Evolutionary conservation across 2,797 vertebrate genomes (phyloP).

Genomic region (Triplophysa yarkandensis): DNA sequence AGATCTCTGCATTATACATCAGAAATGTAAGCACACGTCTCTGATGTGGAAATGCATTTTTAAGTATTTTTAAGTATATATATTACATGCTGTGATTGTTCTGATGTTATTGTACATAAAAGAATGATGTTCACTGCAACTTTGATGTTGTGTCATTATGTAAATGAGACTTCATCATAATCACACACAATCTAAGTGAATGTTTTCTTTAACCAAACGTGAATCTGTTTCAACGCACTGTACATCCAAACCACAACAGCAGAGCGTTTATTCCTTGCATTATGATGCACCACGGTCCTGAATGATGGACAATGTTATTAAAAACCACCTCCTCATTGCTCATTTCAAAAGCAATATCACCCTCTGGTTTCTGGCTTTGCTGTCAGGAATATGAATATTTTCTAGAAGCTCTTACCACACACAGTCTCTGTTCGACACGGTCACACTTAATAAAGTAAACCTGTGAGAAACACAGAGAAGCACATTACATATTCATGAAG

Average conservation of each 20-base stretch:
- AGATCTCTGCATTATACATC: conserved; percentile 25
- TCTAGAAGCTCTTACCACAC: not conserved
- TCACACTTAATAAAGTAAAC: not conserved
- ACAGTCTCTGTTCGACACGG: not conserved
- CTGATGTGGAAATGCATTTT: not conserved
- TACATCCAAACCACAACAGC: no score
- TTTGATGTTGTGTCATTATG: not conserved
- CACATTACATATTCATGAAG: not conserved
- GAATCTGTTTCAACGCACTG: not conserved
- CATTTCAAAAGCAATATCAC: not conserved
- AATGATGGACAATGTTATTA: not conserved
- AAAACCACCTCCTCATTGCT: no score
- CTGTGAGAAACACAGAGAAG: not conserved
- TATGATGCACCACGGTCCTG: not conserved
- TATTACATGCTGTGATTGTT: not conserved
- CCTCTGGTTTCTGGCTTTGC: not conserved
- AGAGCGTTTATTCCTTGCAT: not conserved
- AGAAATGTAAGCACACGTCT: not conserved
- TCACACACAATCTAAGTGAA: not conserved
- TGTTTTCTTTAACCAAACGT: not conserved
- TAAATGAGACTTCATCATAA: not conserved
- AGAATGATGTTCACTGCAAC: not conserved
- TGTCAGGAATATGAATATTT: not conserved
- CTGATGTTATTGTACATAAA: not conserved
- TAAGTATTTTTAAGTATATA: not conserved